Evolutionary conservation across 1,140 invertebrate genomes (phyloP), one percentile per base, ranked within the genome.

Genomic region (Diprion similis): DNA sequence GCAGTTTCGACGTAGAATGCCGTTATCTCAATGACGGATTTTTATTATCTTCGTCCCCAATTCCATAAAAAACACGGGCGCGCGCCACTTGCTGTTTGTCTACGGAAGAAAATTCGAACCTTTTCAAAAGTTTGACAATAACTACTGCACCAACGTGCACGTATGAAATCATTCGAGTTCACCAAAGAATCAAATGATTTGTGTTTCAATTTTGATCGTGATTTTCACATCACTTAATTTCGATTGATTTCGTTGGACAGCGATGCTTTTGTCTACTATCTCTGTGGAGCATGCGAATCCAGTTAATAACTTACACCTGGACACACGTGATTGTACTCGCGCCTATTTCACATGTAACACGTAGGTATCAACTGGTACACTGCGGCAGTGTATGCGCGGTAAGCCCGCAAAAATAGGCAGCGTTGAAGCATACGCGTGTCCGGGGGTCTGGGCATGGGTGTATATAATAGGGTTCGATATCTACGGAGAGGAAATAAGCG

Each of bases 1-100:
- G 69, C 73, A 75, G 76, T 75, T 80, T 74, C 59, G 74, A 71
- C 70, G 69, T 46, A 67, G 73, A 51, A 66, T 68, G 13, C 46
- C 72, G 24, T 64, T 65, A 65, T 64, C 18, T n/a, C 72, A 66
- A 75, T 79, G 78, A 76, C 73, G 76, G 77, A 81, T 79, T 75
- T 77, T 81, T 80, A 78, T 80, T 76, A 78, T 72, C 72, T 18
- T 37, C 48, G 19, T 46, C 67, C 67, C 59, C 13, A 64, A 74
- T 73, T 79, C 74, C 74, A 78, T 81, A 73, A 77, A 73, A 77
- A 72, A 70, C 66, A 71, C 71, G 64, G 70, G 51, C 72, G 71
- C 75, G 77, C 78, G 74, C 75, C 19, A 37, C 69, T 70, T 11
- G 18, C 45, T 47, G 45, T 13, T 11, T 46, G 69, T 17, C 69